Base-by-base conservation (phyloP, 2,888 invertebrate species). In the Cataglyphis cursor region DNA sequence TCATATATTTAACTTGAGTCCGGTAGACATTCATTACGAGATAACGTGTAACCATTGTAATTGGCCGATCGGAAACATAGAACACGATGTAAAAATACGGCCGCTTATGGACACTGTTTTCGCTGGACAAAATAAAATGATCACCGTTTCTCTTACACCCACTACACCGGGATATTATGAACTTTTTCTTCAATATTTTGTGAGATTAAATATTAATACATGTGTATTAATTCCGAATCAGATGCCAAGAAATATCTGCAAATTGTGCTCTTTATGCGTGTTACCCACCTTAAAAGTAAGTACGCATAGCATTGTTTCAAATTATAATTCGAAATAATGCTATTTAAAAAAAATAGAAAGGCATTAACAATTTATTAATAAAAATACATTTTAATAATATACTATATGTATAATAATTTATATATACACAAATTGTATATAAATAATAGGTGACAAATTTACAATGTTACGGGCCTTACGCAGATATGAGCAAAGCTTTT, bases 1-100 rank as follows among this genome's bases (percentile, higher is more conserved):
- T 80, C 86, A 93, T 54, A 64, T 95, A 21, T 94, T 93, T 82
- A 96, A 96, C 91, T 94, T 94, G 85, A 95, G 95, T 41, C 66
- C 89, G 28, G 94, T 95, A 2, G 90, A 92, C 4, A 93, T 95
- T 24, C 91, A 93, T 85, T 95, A 93, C 84, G 84, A 92, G 66
- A 85, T 95, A 44, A 84, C 70, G 12, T 87, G 89, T 38, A 82
- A 70, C 9, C 85, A 90, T n/a, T 81, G 68, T 12, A 85, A 86
- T 35, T 89, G 83, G 85, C 88, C 90, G 0, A 48, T 90, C 18
- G 90, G 86, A 35, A 51, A 78, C 54, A 72, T 86, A 15, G 68
- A 87, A 21, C 80, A 81, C 1, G 92, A 92, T 62, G 28, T 94
- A 3, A 84, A 85, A 44, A 83, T 94, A n/a, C 61, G 81, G 35